Conservation (phyloP, 2,113 vertebrate species). For the Oostethus manadensis region DNA sequence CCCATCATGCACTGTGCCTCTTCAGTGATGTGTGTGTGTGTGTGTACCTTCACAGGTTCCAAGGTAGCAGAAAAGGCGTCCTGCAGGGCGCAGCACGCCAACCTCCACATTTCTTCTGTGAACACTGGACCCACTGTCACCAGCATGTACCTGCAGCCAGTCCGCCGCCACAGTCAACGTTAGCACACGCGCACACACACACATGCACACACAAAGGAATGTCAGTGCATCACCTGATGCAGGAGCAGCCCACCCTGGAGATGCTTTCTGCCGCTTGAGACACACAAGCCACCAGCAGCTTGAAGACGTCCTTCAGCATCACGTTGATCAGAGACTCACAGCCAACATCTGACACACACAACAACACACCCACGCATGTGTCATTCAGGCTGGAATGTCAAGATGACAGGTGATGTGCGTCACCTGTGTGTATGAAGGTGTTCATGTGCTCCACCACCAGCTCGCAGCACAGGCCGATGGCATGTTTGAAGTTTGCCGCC, state of each 20-base stretch:
- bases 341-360: slow-evolving; percentile 73
- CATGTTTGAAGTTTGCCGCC: slow-evolving; percentile 95
- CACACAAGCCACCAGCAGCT: slow-evolving; percentile 88
- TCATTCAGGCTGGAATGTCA: neutral
- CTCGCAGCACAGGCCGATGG: slow-evolving; percentile 93
- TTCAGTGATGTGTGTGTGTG: neutral
- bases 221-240: slow-evolving; percentile 80
- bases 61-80: slow-evolving; percentile 92
- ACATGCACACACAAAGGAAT: neutral
- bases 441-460: slow-evolving; percentile 95
- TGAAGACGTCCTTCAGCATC: slow-evolving; percentile 95
- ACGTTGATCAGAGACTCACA: slow-evolving; percentile 92
- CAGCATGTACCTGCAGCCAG: slow-evolving; percentile 80
- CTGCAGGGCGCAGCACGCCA: slow-evolving; percentile 93
- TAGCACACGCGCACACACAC: neutral
- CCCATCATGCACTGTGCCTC: neutral
- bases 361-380: neutral
- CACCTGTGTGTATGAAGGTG: slow-evolving; percentile 88
- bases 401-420: too few relatives aligned
- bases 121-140: slow-evolving; percentile 94
- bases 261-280: slow-evolving; percentile 94
- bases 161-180: neutral
- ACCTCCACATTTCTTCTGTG: slow-evolving; percentile 96
- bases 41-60: slow-evolving; percentile 90
- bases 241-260: slow-evolving; percentile 97